phyloP scores from a whole-genome alignment of 2,888 invertebrate species.

The Galeopsomyia nigrocyanea region DNA sequence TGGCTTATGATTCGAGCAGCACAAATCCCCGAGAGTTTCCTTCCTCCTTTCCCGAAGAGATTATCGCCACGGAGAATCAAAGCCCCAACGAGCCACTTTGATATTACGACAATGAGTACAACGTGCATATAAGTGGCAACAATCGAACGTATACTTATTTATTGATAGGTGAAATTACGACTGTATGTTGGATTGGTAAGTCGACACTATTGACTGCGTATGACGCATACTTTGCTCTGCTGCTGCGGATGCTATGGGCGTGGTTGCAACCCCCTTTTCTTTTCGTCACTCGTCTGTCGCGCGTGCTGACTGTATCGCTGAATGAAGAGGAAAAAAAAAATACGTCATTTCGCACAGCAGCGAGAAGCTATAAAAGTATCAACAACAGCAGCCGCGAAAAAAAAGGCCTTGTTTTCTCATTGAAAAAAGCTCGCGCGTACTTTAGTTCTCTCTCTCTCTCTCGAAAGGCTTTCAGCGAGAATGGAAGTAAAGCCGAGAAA shows the following conservation, averaged over 20 bases:
- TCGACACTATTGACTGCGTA: constrained; percentile 14
- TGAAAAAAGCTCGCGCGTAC: too few relatives aligned
- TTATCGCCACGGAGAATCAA: not conserved
- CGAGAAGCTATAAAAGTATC: too few relatives aligned
- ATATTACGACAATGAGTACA: constrained; percentile 4
- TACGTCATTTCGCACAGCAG: too few relatives aligned
- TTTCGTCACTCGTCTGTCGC: not conserved
- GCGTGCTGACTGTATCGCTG: too few relatives aligned
- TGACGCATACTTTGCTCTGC: not conserved
- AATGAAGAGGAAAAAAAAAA: too few relatives aligned
- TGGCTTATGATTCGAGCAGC: too few relatives aligned
- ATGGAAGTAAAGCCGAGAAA: constrained; percentile 21
- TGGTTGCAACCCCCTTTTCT: constrained; percentile 35
- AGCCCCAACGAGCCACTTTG: constrained; percentile 1
- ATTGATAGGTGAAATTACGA: constrained; percentile 36
- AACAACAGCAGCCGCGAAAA: too few relatives aligned
- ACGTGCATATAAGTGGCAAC: constrained; percentile 18
- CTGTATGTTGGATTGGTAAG: constrained; percentile 18
- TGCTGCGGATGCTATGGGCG: constrained; percentile 34
- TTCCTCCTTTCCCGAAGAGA: too few relatives aligned
- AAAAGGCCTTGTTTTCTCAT: too few relatives aligned
- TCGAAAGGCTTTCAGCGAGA: constrained; percentile 11
- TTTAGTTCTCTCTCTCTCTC: not conserved
- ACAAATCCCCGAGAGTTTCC: too few relatives aligned
- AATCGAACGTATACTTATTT: constrained; percentile 30